These are phyloP conservation scores for Diploscapter pachys DNA, from an alignment of 1,140 invertebrate genomes.

Conservation along the genomic window DNA sequence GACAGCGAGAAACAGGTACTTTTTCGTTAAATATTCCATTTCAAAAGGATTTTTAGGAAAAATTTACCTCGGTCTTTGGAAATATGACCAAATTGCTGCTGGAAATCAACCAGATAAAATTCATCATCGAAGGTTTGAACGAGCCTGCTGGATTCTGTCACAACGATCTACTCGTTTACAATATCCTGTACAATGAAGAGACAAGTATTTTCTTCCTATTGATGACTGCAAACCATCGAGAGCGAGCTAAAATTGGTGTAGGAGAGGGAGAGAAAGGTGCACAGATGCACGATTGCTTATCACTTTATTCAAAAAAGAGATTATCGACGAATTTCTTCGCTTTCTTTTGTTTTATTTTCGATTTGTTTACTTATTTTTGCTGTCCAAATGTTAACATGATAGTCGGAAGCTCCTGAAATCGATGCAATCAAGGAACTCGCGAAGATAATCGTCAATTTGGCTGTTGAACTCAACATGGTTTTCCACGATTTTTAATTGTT, in stretches of 20 bases:
- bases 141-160: constrained; percentile 87
- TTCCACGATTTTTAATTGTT: no score
- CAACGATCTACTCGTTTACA: constrained; percentile 91
- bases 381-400: no score
- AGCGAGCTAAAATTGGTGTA: neutral
- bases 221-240: neutral
- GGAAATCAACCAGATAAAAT: constrained; percentile 62
- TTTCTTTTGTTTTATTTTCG: no score
- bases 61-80: constrained; percentile 13
- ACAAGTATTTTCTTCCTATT: constrained; percentile 59
- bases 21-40: constrained; percentile 33
- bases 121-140: constrained; percentile 69
- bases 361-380: no score
- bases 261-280: neutral
- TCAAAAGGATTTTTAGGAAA: neutral
- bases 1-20: constrained; percentile 38
- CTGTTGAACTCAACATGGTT: no score
- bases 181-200: constrained; percentile 78
- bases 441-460: no score
- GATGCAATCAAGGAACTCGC: no score
- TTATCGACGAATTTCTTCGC: no score
- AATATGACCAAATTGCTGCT: constrained; percentile 7
- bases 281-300: no score
- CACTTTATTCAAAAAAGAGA: no score
- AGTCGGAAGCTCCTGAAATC: no score